phyloP scores from a whole-genome alignment of 2,888 invertebrate genomes.

The Erannis defoliaria region DNA sequence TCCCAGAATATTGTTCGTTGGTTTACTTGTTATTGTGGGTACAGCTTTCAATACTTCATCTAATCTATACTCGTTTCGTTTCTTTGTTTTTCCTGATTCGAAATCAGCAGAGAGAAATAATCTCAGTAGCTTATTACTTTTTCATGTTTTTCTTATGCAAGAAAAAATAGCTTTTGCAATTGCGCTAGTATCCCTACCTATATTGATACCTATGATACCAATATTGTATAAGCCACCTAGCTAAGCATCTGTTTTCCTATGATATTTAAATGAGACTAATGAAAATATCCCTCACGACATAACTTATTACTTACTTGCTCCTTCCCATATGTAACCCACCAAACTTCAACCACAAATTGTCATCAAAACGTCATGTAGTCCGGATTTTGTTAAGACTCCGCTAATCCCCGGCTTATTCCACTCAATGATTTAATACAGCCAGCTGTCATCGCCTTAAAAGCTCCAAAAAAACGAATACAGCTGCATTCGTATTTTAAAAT shows the following conservation, averaged over 20 bases:
- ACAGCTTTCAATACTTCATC: too few relatives aligned
- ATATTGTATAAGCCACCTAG: too few relatives aligned
- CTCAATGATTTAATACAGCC: constrained; percentile 69
- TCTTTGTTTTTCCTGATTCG: constrained; percentile 12
- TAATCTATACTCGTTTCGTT: too few relatives aligned
- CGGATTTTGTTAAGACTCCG: constrained; percentile 56
- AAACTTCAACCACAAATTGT: constrained; percentile 61
- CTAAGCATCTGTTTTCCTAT: too few relatives aligned
- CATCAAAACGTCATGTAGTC: constrained; percentile 60
- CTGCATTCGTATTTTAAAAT: constrained; percentile 37
- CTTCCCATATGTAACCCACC: constrained; percentile 46
- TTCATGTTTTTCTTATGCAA: too few relatives aligned
- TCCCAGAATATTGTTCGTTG: background rate
- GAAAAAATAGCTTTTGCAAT: too few relatives aligned
- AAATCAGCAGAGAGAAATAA: too few relatives aligned
- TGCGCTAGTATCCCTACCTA: too few relatives aligned
- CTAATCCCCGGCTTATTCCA: constrained; percentile 65
- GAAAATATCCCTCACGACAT: constrained; percentile 44
- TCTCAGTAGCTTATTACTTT: too few relatives aligned
- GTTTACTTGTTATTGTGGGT: too few relatives aligned
- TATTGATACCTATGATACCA: too few relatives aligned
- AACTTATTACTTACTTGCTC: constrained; percentile 41
- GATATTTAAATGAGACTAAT: too few relatives aligned
- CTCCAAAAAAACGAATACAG: constrained; percentile 39
- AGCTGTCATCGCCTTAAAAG: constrained; percentile 73